phyloP scores from a whole-genome alignment of 2,797 vertebrate species.

The Bufotes viridis region DNA sequence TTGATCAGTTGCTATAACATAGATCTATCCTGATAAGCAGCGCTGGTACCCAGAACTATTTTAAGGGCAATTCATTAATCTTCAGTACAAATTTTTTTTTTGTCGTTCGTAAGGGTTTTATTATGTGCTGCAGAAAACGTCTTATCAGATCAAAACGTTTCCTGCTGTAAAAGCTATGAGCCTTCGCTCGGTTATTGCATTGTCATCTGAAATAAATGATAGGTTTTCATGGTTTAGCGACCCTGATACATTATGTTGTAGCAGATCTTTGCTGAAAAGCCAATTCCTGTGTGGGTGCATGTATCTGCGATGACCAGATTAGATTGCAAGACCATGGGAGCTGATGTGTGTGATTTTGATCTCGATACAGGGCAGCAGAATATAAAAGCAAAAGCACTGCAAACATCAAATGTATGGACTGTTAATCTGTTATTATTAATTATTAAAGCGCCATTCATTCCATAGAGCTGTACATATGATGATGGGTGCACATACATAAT shows the following conservation, averaged over 20 bases:
- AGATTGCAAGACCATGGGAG: neutral
- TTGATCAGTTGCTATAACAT: conserved; percentile 8
- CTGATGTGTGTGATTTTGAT: neutral
- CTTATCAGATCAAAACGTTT: conserved; percentile 29
- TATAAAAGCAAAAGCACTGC: neutral
- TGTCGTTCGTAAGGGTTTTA: neutral
- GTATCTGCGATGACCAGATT: neutral
- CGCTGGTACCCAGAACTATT: neutral
- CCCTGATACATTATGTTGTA: neutral
- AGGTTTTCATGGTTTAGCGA: neutral
- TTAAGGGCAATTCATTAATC: conserved; percentile 23
- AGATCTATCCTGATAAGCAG: conserved; percentile 1
- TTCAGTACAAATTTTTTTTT: neutral
- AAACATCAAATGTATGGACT: too few relatives aligned
- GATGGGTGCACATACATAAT: too few relatives aligned
- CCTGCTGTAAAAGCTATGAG: neutral
- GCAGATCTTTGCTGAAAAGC: neutral
- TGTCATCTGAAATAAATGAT: conserved; percentile 17
- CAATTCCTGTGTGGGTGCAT: neutral
- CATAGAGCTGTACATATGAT: too few relatives aligned
- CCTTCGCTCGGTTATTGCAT: conserved; percentile 9
- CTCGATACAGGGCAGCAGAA: neutral
- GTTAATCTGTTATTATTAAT: too few relatives aligned
- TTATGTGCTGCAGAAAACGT: neutral
- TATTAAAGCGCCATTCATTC: too few relatives aligned